Evolutionary conservation across 2,888 invertebrate genomes (phyloP).

Genomic region (Anthrax anthrax): DNA sequence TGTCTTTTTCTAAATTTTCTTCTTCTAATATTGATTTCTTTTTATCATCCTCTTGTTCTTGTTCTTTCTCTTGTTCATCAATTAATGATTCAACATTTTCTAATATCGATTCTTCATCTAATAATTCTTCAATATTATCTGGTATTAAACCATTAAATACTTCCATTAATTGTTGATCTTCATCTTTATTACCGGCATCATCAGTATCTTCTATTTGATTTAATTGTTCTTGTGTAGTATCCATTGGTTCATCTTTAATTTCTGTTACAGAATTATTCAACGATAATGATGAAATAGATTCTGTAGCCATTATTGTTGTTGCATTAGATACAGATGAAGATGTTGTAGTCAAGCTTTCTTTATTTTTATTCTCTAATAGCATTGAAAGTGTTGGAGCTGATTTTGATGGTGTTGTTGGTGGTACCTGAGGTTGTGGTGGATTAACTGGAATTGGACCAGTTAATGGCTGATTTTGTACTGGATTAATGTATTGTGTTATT

Average conservation of each 20-base stretch:
- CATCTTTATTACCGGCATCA: constrained; percentile 20
- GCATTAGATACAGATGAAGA: background rate
- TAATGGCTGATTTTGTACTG: constrained; percentile 25
- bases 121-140: constrained; percentile 30
- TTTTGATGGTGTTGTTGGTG: constrained; percentile 44
- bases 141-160: constrained; percentile 27
- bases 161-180: constrained; percentile 28
- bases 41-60: constrained; percentile 13
- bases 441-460: constrained; percentile 22
- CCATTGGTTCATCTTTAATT: constrained; percentile 11
- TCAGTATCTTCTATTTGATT: constrained; percentile 16
- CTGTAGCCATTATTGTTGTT: constrained; percentile 3
- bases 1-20: background rate
- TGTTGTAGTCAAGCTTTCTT: background rate
- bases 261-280: constrained; percentile 10
- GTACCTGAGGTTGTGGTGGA: background rate
- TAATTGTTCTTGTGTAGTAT: constrained; percentile 13
- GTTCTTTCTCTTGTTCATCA: constrained; percentile 14
- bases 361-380: constrained; percentile 45
- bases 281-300: background rate
- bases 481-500: constrained; percentile 14
- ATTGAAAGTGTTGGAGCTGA: constrained; percentile 63
- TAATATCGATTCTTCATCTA: constrained; percentile 29
- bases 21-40: background rate
- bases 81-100: constrained; percentile 22